Evolutionary conservation across 2,797 vertebrate genomes (phyloP).

Genomic region (Hemibagrus guttatus): DNA sequence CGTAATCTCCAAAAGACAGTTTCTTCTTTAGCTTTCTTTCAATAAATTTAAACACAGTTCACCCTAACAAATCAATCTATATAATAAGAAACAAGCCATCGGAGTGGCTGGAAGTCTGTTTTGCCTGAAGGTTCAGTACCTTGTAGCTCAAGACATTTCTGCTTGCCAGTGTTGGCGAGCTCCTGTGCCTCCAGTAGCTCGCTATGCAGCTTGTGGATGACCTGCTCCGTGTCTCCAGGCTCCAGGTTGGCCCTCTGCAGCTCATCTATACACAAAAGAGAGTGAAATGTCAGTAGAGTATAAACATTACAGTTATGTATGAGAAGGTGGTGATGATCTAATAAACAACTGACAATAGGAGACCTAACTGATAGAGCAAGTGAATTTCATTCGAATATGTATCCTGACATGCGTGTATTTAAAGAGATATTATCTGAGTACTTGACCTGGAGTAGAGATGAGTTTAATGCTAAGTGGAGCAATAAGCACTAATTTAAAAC

Average conservation of each 20-base stretch:
- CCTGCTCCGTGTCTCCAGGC: slow-evolving; percentile 87
- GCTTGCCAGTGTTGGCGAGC: slow-evolving; percentile 92
- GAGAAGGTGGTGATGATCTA: background rate
- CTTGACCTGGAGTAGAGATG: no score
- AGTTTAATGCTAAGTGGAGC: no score
- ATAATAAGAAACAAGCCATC: background rate
- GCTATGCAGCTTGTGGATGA: slow-evolving; percentile 90
- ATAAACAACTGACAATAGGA: background rate
- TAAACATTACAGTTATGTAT: background rate
- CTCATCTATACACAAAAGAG: slow-evolving; percentile 78
- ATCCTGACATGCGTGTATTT: background rate
- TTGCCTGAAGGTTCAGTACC: slow-evolving; percentile 69
- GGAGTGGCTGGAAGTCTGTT: background rate
- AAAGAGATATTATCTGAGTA: background rate
- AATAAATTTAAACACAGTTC: no score
- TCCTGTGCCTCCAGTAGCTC: slow-evolving; percentile 95
- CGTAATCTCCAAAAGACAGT: background rate
- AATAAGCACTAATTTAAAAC: no score
- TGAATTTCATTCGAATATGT: background rate
- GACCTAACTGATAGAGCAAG: background rate
- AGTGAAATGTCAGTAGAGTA: background rate
- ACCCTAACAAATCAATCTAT: background rate
- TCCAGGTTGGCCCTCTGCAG: slow-evolving; percentile 86
- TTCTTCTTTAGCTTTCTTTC: no score
- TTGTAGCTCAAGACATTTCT: slow-evolving; percentile 95